phyloP scores from a whole-genome alignment of 2,797 vertebrate genomes.

The Calcarius lapponicus region DNA sequence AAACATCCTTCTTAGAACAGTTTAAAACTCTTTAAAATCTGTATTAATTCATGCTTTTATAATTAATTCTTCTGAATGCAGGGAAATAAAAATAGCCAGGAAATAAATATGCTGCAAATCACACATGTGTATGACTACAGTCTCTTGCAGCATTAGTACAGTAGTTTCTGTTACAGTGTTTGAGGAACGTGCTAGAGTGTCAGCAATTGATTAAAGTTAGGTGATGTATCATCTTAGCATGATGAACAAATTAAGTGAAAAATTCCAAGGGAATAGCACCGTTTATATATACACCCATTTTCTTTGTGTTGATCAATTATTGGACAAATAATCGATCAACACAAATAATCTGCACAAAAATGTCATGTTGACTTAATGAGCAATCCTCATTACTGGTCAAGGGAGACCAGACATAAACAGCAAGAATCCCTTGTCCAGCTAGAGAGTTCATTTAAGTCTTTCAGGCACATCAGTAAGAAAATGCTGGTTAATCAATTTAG shows the following conservation, averaged over 20 bases:
- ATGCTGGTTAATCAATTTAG: background rate
- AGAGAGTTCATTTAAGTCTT: background rate
- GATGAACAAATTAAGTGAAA: background rate
- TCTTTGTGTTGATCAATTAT: background rate
- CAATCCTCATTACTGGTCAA: background rate
- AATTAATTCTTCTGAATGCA: background rate
- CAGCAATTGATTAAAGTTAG: background rate
- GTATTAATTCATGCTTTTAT: background rate
- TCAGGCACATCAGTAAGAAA: background rate
- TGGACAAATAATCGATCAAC: no score
- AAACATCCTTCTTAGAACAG: background rate
- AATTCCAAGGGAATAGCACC: background rate
- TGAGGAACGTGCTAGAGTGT: background rate
- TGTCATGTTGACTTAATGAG: background rate
- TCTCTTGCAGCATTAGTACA: background rate
- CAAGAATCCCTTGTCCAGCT: background rate
- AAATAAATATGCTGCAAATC: background rate
- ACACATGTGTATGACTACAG: accelerated
- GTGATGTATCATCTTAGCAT: background rate
- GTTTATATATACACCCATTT: background rate
- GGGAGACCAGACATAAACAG: background rate
- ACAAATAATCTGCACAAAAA: background rate
- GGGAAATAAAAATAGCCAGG: background rate
- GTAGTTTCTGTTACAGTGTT: background rate
- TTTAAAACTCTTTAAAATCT: background rate